A percentile compares a stretch with the other conserved stretches of the same genome.
phyloP scores from a whole-genome alignment of 2,888 invertebrate genomes.

The Drosophila anomelani region DNA sequence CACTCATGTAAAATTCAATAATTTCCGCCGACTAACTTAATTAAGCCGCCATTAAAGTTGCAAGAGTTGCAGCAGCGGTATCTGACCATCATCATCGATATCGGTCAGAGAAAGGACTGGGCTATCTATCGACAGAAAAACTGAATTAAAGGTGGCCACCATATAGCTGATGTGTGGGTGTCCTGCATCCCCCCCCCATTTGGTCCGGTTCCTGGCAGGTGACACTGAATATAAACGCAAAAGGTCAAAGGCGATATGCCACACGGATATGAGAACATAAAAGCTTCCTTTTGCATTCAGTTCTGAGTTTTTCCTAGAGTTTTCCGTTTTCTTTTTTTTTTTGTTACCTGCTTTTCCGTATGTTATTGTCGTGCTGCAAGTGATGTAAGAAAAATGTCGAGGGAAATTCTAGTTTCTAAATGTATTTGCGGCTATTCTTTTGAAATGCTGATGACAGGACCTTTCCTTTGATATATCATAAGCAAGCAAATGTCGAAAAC shows the following conservation, averaged over 20 bases:
- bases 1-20: constrained; percentile 75
- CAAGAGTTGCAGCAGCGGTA: constrained; percentile 12
- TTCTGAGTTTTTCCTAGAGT: neutral
- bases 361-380: constrained; percentile 1
- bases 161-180: neutral
- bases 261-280: constrained; percentile 10
- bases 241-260: constrained; percentile 17
- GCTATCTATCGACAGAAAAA: neutral
- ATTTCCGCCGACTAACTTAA: constrained; percentile 66
- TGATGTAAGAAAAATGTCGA: constrained; percentile 8
- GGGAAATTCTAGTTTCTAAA: neutral
- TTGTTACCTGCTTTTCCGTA: neutral
- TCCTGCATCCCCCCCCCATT: neutral
- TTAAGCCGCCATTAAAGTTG: constrained; percentile 62
- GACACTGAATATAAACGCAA: constrained; percentile 22
- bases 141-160: neutral
- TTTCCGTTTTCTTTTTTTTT: neutral
- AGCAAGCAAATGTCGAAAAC: neutral
- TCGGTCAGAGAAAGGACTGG: neutral
- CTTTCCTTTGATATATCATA: constrained; percentile 10
- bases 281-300: constrained; percentile 10
- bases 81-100: constrained; percentile 28
- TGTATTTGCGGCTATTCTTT: neutral
- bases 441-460: neutral
- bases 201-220: neutral